Percentiles rank a stretch among this genome's conserved stretches.
Evolutionary conservation across 2,888 invertebrate genomes (phyloP).

Genomic region (Acrobeloides nanus): DNA sequence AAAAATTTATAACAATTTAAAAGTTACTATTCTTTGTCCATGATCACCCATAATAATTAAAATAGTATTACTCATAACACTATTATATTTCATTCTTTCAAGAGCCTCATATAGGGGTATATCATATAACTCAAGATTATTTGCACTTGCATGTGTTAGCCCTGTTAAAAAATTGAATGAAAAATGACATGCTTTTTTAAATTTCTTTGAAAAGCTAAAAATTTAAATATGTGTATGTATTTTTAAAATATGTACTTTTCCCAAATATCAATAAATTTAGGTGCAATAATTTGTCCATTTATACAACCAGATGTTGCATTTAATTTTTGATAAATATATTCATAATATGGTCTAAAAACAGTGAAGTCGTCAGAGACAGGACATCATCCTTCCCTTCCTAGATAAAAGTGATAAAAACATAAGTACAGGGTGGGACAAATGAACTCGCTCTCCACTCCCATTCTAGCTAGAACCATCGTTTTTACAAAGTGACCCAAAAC

Average conservation of each 20-base stretch:
- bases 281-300: slow-evolving; percentile 22
- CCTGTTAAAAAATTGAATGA: slow-evolving; percentile 55
- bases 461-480: too few species aligned
- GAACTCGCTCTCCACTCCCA: too few species aligned
- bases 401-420: too few species aligned
- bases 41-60: slow-evolving; percentile 55
- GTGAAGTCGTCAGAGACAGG: not conserved
- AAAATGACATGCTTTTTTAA: slow-evolving; percentile 52
- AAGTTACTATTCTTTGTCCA: slow-evolving; percentile 55
- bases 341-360: slow-evolving; percentile 36
- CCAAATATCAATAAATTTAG: slow-evolving; percentile 35
- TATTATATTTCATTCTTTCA: slow-evolving; percentile 14
- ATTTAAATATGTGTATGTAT: too few species aligned
- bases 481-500: too few species aligned
- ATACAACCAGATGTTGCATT: slow-evolving; percentile 16
- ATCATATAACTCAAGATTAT: slow-evolving; percentile 38
- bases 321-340: slow-evolving; percentile 20
- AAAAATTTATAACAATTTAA: not conserved
- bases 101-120: slow-evolving; percentile 15
- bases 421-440: too few species aligned
- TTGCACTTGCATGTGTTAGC: slow-evolving; percentile 54
- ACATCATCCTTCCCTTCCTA: too few species aligned
- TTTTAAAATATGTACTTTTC: too few species aligned
- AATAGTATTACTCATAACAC: slow-evolving; percentile 30
- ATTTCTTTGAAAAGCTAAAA: slow-evolving; percentile 35